phyloP scores from a whole-genome alignment of 2,888 invertebrate genomes.

The Hirudinaria manillensis region DNA sequence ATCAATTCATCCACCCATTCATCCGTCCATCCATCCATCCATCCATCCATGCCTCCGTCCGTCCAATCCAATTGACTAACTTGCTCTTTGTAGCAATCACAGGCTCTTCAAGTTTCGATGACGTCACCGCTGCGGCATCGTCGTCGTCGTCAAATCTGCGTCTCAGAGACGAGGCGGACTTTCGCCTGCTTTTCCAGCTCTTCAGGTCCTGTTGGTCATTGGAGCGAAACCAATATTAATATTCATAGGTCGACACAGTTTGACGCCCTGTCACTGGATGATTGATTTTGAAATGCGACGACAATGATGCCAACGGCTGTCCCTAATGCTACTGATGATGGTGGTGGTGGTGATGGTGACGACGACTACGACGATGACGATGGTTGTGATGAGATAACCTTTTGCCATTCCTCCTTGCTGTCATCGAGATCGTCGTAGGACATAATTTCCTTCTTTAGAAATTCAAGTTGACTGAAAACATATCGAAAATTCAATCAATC shows the following conservation, averaged over 20 bases:
- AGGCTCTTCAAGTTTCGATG: background rate
- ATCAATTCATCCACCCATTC: conserved; percentile 1
- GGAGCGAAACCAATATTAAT: too few species aligned
- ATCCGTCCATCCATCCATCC: conserved; percentile 10
- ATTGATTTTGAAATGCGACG: too few species aligned
- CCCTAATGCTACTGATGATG: too few species aligned
- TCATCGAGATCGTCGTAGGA: background rate
- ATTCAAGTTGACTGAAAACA: too few species aligned
- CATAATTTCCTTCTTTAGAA: background rate
- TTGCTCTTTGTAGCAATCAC: background rate
- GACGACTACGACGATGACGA: too few species aligned
- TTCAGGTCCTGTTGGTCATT: background rate
- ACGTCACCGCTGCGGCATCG: too few species aligned
- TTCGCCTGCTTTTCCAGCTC: conserved; percentile 5
- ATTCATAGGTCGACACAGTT: too few species aligned
- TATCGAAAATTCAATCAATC: background rate
- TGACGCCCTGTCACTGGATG: too few species aligned
- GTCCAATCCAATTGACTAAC: background rate
- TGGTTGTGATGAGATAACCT: background rate
- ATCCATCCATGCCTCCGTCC: background rate
- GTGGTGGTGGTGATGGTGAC: too few species aligned
- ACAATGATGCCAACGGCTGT: too few species aligned
- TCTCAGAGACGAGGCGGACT: background rate
- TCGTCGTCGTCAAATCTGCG: background rate
- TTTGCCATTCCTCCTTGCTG: background rate